Conservation (phyloP, 2,113 vertebrate genomes). For the Pleuronectes platessa region DNA sequence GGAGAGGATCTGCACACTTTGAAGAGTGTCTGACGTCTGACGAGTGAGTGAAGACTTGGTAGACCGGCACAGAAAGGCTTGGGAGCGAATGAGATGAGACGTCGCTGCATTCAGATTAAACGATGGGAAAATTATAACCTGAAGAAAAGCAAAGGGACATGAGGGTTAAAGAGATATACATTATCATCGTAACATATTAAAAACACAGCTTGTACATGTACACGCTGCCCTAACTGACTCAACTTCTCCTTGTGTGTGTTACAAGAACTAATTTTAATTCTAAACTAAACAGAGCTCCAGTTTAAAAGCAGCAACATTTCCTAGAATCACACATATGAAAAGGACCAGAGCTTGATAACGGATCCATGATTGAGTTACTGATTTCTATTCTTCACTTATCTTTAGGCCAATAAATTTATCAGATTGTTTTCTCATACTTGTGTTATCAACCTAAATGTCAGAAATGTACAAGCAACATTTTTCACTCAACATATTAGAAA, state of each 20-base stretch:
- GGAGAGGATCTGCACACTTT: background rate
- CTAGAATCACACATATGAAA: too few species aligned
- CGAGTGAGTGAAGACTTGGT: background rate
- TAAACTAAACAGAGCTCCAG: too few species aligned
- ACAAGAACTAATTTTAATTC: background rate
- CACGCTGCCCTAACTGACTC: too few species aligned
- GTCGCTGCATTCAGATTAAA: conserved; percentile 72
- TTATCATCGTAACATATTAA: background rate
- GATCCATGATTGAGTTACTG: too few species aligned
- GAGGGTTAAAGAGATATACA: background rate
- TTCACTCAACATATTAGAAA: too few species aligned
- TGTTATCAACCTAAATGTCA: background rate
- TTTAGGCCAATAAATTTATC: background rate
- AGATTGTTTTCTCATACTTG: background rate
- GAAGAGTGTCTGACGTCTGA: conserved; percentile 9
- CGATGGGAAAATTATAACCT: conserved; percentile 15
- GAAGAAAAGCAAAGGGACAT: conserved; percentile 14
- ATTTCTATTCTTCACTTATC: too few species aligned
- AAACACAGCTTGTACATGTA: background rate
- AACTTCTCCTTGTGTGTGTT: too few species aligned
- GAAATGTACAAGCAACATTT: background rate
- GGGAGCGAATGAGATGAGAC: conserved; percentile 16
- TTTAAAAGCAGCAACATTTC: too few species aligned
- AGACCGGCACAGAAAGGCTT: conserved; percentile 40
- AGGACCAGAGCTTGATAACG: too few species aligned